Percentiles rank a stretch among this genome's conserved stretches.
These are phyloP conservation scores for Apis mellifera DNA, from an alignment of 1,140 invertebrate species.

Conservation along the genomic window DNA sequence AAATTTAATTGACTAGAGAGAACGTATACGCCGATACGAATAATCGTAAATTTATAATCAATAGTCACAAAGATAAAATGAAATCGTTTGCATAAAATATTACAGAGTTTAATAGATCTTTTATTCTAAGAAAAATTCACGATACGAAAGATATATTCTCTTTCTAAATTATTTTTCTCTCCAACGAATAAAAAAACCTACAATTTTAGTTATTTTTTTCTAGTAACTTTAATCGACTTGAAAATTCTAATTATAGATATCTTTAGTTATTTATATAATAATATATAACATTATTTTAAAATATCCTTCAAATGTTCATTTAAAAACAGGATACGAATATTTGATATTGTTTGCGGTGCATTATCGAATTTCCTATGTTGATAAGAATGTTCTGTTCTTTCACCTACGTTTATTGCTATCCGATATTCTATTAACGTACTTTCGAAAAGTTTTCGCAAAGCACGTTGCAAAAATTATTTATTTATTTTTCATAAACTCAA, in stretches of 20 bases:
- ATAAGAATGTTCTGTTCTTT: slow-evolving; percentile 1
- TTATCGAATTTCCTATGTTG: slow-evolving; percentile 1
- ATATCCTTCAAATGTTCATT: too few relatives aligned
- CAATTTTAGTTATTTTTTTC: too few relatives aligned
- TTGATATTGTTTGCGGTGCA: slow-evolving; percentile 43
- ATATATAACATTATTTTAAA: too few relatives aligned
- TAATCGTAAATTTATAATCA: not conserved
- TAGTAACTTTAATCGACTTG: too few relatives aligned
- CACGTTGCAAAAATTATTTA: too few relatives aligned
- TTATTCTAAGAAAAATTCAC: not conserved
- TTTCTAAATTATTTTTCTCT: too few relatives aligned
- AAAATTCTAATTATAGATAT: too few relatives aligned
- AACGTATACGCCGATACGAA: not conserved
- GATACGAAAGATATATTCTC: not conserved
- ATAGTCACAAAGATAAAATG: not conserved
- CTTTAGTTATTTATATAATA: too few relatives aligned
- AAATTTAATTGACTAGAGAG: not conserved
- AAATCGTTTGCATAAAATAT: not conserved
- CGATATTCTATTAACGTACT: not conserved
- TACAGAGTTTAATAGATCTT: not conserved
- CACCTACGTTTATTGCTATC: not conserved
- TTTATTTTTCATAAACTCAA: too few relatives aligned
- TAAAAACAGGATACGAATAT: slow-evolving; percentile 7
- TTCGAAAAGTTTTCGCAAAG: slow-evolving; percentile 11
- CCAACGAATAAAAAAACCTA: too few relatives aligned